phyloP scores from a whole-genome alignment of 1,140 invertebrate genomes.

The Macrosteles quadrilineatus region DNA sequence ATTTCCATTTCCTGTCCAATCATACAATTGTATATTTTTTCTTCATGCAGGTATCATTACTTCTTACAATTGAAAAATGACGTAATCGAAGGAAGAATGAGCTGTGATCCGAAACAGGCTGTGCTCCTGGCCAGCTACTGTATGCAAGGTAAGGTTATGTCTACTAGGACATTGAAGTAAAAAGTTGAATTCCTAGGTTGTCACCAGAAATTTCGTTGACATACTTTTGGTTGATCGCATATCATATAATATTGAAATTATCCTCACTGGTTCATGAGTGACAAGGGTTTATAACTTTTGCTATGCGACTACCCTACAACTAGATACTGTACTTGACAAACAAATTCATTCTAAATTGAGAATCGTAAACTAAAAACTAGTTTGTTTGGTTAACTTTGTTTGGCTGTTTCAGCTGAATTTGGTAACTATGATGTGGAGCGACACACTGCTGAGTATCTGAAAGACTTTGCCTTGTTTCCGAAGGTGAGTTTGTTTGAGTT shows the following conservation, averaged over 20 bases:
- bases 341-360: too few species aligned
- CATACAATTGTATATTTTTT: constrained; percentile 15
- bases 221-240: too few species aligned
- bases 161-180: too few species aligned
- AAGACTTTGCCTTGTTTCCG: constrained; percentile 88
- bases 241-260: too few species aligned
- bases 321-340: too few species aligned
- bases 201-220: neutral
- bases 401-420: constrained; percentile 82
- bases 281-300: too few species aligned
- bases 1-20: too few species aligned
- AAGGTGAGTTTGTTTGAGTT: constrained; percentile 55
- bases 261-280: too few species aligned
- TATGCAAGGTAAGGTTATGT: constrained; percentile 75
- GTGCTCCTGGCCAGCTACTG: constrained; percentile 88
- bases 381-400: too few species aligned
- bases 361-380: too few species aligned
- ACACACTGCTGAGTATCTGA: constrained; percentile 88
- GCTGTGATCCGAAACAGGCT: constrained; percentile 85
- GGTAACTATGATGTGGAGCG: constrained; percentile 90
- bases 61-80: constrained; percentile 94
- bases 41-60: constrained; percentile 80
- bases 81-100: constrained; percentile 87
- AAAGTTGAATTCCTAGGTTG: neutral
- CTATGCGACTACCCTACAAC: too few species aligned